Conservation (phyloP, 2,888 invertebrate species). For the Phoronis australis region DNA sequence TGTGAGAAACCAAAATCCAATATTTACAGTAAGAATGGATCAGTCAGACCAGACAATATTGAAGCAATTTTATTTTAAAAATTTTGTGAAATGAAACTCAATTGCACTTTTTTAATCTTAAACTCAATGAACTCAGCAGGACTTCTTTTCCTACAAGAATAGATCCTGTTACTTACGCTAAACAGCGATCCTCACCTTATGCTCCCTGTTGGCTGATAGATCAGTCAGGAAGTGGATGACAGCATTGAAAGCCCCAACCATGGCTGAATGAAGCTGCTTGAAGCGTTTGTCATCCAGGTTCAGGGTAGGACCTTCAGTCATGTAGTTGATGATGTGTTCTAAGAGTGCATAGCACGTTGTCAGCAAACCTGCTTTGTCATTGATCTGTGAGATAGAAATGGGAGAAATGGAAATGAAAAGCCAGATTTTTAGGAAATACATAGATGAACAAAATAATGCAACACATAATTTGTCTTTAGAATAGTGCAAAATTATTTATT, state of each 20-base stretch:
- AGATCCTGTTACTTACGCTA: neutral
- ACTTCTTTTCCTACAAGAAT: neutral
- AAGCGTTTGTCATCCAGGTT: constrained; percentile 61
- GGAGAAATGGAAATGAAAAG: no score
- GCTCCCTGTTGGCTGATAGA: neutral
- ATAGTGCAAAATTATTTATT: no score
- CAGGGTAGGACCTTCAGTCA: constrained; percentile 33
- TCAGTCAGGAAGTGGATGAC: constrained; percentile 32
- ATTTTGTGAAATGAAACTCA: no score
- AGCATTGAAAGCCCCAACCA: constrained; percentile 53
- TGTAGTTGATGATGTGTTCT: constrained; percentile 42
- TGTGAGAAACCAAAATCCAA: no score
- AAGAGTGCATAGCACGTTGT: constrained; percentile 42
- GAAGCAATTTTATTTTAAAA: no score
- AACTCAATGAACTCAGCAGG: neutral
- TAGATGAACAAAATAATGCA: no score
- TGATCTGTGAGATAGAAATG: constrained; percentile 17
- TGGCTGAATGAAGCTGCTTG: constrained; percentile 79
- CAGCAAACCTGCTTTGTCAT: constrained; percentile 28
- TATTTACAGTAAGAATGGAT: no score
- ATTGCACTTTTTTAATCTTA: neutral
- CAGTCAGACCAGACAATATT: no score
- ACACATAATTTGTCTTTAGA: no score
- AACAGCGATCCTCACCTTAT: constrained; percentile 4
- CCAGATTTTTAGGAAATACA: no score